Evolutionary conservation across 2,888 invertebrate genomes (phyloP), one percentile per base, ranked within the genome.

Genomic region (Aricia artaxerxes): DNA sequence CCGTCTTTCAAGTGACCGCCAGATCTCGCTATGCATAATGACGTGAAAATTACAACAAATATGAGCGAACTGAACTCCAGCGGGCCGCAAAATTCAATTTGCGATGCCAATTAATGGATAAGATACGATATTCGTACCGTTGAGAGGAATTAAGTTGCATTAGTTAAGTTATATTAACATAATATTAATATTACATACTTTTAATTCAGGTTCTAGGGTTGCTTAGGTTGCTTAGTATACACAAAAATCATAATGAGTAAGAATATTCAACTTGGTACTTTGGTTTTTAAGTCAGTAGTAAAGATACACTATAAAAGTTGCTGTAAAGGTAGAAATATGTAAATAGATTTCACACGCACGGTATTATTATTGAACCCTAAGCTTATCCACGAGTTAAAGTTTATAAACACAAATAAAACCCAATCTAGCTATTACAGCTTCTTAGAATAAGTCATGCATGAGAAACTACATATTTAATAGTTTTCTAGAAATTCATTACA

Each of bases 21-120:
- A 73, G 84, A 84, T 85, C 84, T 84, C 88, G 87, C 88, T 88
- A 90, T 87, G 84, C 86, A 85, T 91, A 92, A 91, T 91, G 90
- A 92, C 89, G 92, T 91, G 92, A 91, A 92, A 92, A 92, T 92
- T 92, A 90, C 91, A 49, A 78, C 78, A 78, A 79, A 75, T 75
- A 79, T 49, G 75, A 86, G 88, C 88, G 87, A 82, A 84, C 84
- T 85, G 85, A 84, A 83, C 83, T 83, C 83, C 57, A 76, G 61
- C 78, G 78, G 73, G 87, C 89, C 88, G 87, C 90, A 89, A 88
- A 87, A 89, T 90, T 87, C 88, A 90, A 91, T 90, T 87, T 87
- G 83, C 85, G 86, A 88, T 87, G 87, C 87, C 78, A 79, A 79
- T 75, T 79, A 75, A 87, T 85, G 82, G 82, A 77, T 83, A 82